These are phyloP conservation scores for Geotrupes spiniger DNA, from an alignment of 2,888 invertebrate species.

Conservation along the genomic window DNA sequence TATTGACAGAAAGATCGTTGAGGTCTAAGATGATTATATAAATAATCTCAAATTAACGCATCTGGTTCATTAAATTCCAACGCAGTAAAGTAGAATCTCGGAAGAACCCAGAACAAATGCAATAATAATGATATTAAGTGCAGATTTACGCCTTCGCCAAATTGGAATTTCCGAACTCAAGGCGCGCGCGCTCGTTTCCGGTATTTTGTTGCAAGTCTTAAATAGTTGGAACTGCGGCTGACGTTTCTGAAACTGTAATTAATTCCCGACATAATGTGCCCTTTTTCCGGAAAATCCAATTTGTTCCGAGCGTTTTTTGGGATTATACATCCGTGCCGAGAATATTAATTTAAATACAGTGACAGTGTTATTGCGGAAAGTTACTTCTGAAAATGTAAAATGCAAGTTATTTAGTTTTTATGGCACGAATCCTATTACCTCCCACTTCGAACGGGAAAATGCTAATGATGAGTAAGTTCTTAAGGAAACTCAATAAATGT, in stretches of 20 bases:
- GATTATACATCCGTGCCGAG: conserved; percentile 17
- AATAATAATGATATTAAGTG: conserved; percentile 42
- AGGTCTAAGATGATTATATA: no score
- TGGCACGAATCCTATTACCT: no score
- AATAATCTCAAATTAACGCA: no score
- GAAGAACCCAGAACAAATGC: conserved; percentile 28
- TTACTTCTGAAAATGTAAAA: no score
- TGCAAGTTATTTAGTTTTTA: no score
- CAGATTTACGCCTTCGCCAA: conserved; percentile 34
- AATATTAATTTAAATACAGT: conserved; percentile 23
- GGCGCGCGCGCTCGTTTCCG: conserved; percentile 2
- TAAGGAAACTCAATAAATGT: no score
- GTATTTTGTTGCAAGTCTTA: conserved; percentile 10
- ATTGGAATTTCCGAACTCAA: conserved; percentile 6
- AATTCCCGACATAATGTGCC: conserved; percentile 19
- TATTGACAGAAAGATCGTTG: no score
- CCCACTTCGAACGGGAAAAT: no score
- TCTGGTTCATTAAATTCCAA: no score
- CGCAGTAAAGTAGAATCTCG: no score
- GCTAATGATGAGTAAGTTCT: no score
- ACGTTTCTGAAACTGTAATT: conserved; percentile 19
- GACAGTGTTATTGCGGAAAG: conserved; percentile 2
- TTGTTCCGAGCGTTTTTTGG: conserved; percentile 19
- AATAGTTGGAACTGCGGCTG: conserved; percentile 15
- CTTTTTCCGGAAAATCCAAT: conserved; percentile 25